Evolutionary conservation across 92 coral and sea anemone species (phyloP), one percentile per base, ranked within the genome.

Genomic region (Diadumene lineata): DNA sequence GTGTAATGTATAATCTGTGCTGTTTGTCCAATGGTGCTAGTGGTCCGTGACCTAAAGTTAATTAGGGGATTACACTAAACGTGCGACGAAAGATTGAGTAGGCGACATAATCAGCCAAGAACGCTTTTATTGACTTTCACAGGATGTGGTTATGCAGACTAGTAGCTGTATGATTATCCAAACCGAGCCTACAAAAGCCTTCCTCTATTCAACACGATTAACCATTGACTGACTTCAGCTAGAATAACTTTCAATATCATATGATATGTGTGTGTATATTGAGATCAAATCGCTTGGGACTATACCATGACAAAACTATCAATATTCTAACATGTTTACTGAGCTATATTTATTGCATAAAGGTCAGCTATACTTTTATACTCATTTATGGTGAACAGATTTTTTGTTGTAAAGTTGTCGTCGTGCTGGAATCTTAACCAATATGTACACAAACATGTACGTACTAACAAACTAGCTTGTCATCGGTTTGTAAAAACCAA

Each of bases 21-120:
- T 78, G 38, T 78, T 78, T 78, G 82, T 68, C 60, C 64, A 32
- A 34, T 31, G 68, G 70, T 78, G 58, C 68, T 44, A 22, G 23
- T 70, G 50, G 64, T 90, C 87, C 96, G 96, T 90, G 96, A 90
- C 96, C 77, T 66, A 26, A 74, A 79, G 89, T 90, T 90, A 87
- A 87, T 84, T 83, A 90, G 71, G 68, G 88, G 85, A 87, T 87
- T 79, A 84, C 66, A 67, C 46, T 87, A 83, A 90, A 84, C 92
- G 85, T 57, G 71, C 70, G 87, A 33, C 81, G 87, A 90, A 75
- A 72, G 84, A 77, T 73, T 61, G 34, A 56, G 81, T 56, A 77
- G 75, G 69, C 66, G 66, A 62, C 26, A 86, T 86, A 72, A 81
- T 72, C n/a, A 81, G 63, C 70, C 80, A 84, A 84, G 76, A 86